Percentiles rank a stretch among this genome's conserved stretches.
phyloP scores from a whole-genome alignment of 1,140 invertebrate genomes.

The Polyergus mexicanus region DNA sequence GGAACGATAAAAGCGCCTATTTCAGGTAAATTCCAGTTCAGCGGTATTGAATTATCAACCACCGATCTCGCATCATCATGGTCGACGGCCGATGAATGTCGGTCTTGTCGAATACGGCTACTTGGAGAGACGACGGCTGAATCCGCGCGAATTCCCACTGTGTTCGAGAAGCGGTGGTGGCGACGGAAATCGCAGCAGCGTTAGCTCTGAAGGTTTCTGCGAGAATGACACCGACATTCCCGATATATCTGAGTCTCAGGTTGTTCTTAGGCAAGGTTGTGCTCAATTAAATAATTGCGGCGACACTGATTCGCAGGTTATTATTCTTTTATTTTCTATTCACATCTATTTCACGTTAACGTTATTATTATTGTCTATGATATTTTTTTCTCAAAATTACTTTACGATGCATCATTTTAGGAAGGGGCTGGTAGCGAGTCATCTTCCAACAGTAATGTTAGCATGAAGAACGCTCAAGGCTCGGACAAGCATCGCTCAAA shows the following conservation, averaged over 20 bases:
- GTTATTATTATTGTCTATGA: neutral
- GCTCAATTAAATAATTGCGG: conserved; percentile 82
- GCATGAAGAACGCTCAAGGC: conserved; percentile 84
- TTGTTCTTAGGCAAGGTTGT: conserved; percentile 79
- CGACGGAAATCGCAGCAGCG: conserved; percentile 96
- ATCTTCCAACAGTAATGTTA: conserved; percentile 85
- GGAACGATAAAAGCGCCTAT: neutral
- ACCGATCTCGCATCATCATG: conserved; percentile 87
- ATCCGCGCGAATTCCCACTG: conserved; percentile 82
- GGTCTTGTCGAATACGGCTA: conserved; percentile 86
- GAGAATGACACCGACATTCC: conserved; percentile 94
- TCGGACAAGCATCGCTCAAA: conserved; percentile 84
- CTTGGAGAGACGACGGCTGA: conserved; percentile 82
- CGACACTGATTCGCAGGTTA: conserved; percentile 90
- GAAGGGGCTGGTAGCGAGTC: conserved; percentile 86
- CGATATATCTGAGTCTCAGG: conserved; percentile 80
- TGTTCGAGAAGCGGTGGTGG: conserved; percentile 79
- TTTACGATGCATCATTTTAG: conserved; percentile 66
- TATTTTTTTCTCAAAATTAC: neutral
- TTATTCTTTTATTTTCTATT: neutral
- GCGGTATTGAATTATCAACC: conserved; percentile 91
- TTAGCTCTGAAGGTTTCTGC: conserved; percentile 98
- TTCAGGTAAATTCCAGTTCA: conserved; percentile 91
- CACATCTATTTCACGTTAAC: neutral
- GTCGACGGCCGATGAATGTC: conserved; percentile 82